Base-by-base conservation (phyloP, 2,797 vertebrate genomes). In the Alosa sapidissima region DNA sequence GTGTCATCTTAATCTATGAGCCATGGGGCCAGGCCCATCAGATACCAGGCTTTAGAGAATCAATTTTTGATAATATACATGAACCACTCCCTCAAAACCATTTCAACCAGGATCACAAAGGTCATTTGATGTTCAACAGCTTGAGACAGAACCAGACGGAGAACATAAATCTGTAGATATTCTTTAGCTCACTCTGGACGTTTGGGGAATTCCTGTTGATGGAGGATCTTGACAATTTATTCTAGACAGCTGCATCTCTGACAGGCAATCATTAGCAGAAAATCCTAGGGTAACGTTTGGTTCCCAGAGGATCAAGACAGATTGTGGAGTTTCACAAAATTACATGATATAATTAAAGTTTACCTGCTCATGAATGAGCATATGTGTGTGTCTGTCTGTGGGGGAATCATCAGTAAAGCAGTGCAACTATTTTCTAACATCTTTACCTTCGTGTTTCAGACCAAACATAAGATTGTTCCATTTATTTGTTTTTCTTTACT, bases 211-310 rank as follows among this genome's bases (percentile, higher is more conserved):
- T 93, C 92, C 89, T 93, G 93, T 95, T 95, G 94, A 93, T 93
- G 93, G 92, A 89, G 84, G 91, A 93, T 92, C 90, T 89, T 92
- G 91, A 95, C 92, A 91, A 96, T 95, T 95, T 95, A 96, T 96
- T 94, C 93, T 93, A 95, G 95, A 96, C 96, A 96, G 95, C 94
- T 96, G 95, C 94, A 93, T 91, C 89, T 91, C 91, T 96, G 96
- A 96, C 95, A 96, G 95, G 92, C 93, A 94, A 94, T 96, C 94
- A 96, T 96, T 96, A 96, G 94, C 90, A 87, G 91, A 88, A 91
- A 94, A 96, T 95, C 94, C 94, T 95, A 92, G 94, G 94, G 94
- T 95, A 89, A 90, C 94, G 92, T 90, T 93, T 91, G 88, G 89
- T 90, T 95, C 95, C 93, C 95, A 55, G 62, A 91, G 92, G 95